phyloP scores from a whole-genome alignment of 2,797 vertebrate species.

The Danio jaintianensis region DNA sequence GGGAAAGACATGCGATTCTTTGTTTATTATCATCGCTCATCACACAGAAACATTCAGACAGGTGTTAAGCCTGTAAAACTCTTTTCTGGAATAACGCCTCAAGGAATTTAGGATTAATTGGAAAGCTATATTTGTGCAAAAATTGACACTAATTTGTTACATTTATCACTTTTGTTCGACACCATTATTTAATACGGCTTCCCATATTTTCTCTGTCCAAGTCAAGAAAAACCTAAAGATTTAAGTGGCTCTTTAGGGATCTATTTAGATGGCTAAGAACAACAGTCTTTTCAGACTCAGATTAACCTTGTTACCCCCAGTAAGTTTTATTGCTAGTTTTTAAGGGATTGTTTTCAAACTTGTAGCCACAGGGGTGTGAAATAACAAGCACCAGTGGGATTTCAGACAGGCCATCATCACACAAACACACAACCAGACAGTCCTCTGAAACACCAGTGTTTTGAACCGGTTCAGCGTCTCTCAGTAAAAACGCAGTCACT shows the following conservation, averaged over 20 bases:
- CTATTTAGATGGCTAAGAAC: conserved; percentile 53
- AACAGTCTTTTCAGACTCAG: conserved; percentile 56
- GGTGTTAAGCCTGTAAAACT: not conserved
- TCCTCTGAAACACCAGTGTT: conserved; percentile 63
- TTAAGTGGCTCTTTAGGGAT: conserved; percentile 55
- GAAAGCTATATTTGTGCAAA: not conserved
- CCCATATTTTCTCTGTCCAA: not conserved
- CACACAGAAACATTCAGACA: not conserved
- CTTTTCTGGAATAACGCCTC: not conserved
- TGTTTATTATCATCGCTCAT: not conserved
- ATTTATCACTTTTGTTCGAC: not conserved
- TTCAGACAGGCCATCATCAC: conserved; percentile 66
- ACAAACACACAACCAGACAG: conserved; percentile 56
- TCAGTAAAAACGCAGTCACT: conserved; percentile 67
- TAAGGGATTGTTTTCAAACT: conserved; percentile 62
- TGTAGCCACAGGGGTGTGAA: conserved; percentile 82
- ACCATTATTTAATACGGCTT: conserved; percentile 19
- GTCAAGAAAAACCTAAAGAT: conserved; percentile 50
- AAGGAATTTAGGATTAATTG: not conserved
- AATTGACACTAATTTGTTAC: not conserved
- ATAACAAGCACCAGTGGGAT: conserved; percentile 87
- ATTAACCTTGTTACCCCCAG: conserved; percentile 72
- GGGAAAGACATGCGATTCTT: not conserved
- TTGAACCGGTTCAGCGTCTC: conserved; percentile 64
- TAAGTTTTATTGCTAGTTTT: conserved; percentile 62